Percentiles rank a stretch among this genome's conserved stretches.
Evolutionary conservation across 2,888 invertebrate species (phyloP).

Genomic region (Biston betularia): DNA sequence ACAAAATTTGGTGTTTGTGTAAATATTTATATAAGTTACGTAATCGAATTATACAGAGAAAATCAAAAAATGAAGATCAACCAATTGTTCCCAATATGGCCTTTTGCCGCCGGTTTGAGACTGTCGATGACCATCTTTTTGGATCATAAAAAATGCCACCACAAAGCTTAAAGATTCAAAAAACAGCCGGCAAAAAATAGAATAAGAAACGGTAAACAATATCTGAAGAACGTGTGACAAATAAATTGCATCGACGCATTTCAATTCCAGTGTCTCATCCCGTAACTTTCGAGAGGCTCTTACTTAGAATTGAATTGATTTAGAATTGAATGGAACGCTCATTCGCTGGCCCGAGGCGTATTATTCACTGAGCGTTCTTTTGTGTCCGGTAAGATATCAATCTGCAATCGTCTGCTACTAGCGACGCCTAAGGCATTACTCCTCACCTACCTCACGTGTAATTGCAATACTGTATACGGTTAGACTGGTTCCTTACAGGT

Average conservation of each 20-base stretch:
- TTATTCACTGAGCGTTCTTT: slow-evolving; percentile 80
- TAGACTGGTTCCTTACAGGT: slow-evolving; percentile 62
- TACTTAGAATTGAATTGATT: slow-evolving; percentile 44
- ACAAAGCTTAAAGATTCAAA: background rate
- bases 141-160: slow-evolving; percentile 10
- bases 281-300: slow-evolving; percentile 40
- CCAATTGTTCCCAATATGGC: background rate
- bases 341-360: slow-evolving; percentile 60
- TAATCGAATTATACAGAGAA: background rate
- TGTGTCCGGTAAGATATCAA: slow-evolving; percentile 78
- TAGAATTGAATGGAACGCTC: slow-evolving; percentile 42
- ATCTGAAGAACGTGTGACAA: slow-evolving; percentile 30
- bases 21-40: background rate
- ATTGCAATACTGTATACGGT: slow-evolving; percentile 74
- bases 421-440: slow-evolving; percentile 69
- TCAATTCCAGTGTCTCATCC: slow-evolving; percentile 35
- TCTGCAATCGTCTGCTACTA: slow-evolving; percentile 70
- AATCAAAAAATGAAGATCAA: background rate
- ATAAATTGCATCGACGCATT: slow-evolving; percentile 34
- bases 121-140: background rate
- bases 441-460: slow-evolving; percentile 71
- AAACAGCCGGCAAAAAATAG: background rate
- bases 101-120: background rate
- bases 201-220: slow-evolving; percentile 27
- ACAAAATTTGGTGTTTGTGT: background rate